These are phyloP conservation scores for Dromiciops gliroides DNA, from an alignment of 2,113 vertebrate species.

Conservation along the genomic window DNA sequence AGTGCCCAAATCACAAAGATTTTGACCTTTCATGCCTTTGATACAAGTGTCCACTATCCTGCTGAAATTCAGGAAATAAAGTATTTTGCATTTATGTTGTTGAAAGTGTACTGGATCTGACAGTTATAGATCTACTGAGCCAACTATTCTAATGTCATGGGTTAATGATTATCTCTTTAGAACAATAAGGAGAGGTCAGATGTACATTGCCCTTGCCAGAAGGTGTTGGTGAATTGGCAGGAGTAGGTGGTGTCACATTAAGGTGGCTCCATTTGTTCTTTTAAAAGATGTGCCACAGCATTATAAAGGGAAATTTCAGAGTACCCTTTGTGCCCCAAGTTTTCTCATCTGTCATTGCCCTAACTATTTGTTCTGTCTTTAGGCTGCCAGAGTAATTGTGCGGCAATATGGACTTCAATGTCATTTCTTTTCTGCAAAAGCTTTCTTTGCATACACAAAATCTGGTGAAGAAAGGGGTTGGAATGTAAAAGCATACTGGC, in stretches of 20 bases:
- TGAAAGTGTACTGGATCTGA: neutral
- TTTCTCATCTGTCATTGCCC: neutral
- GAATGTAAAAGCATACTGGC: neutral
- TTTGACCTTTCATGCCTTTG: neutral
- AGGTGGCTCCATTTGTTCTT: neutral
- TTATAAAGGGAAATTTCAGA: conserved; percentile 5
- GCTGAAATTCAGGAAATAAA: neutral
- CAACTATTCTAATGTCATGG: neutral
- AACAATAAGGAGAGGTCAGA: neutral
- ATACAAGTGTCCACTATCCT: neutral
- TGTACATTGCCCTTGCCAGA: neutral
- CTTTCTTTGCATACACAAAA: neutral
- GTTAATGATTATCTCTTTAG: neutral
- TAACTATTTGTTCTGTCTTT: neutral
- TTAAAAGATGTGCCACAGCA: neutral
- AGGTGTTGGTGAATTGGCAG: neutral
- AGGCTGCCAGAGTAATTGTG: neutral
- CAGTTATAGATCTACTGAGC: neutral
- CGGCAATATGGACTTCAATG: neutral
- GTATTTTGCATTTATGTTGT: neutral
- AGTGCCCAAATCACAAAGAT: conserved; percentile 21
- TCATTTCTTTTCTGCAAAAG: neutral
- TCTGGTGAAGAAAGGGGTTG: neutral
- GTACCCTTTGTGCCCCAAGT: neutral
- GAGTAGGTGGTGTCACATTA: neutral